Conservation (phyloP, 37 sponge, comb jelly and placozoan species). For the Spongia lamella region DNA sequence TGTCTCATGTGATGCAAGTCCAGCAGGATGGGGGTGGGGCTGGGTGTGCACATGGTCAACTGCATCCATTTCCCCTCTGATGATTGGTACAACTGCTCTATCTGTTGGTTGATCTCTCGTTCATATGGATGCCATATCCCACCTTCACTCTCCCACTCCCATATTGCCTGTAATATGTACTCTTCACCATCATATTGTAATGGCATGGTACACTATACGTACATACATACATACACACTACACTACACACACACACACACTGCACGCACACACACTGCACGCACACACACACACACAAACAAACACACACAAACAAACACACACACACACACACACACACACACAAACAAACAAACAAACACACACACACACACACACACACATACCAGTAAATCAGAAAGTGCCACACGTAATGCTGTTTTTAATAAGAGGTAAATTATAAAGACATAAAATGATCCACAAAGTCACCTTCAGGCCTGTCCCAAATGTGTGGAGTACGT, state of each 20-base stretch:
- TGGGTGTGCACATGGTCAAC: constrained; percentile 70
- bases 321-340: too few species aligned
- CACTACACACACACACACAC: too few species aligned
- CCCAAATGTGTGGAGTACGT: constrained; percentile 46
- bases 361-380: neutral
- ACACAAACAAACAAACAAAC: too few species aligned
- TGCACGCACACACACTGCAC: too few species aligned
- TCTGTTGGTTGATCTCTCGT: constrained; percentile 68
- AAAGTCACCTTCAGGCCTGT: constrained; percentile 40
- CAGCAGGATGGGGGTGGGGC: constrained; percentile 74
- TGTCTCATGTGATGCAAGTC: constrained; percentile 77
- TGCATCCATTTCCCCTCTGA: constrained; percentile 74
- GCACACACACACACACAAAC: too few species aligned
- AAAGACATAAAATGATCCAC: too few species aligned
- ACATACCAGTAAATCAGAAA: too few species aligned
- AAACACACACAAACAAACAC: too few species aligned
- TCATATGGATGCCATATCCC: constrained; percentile 77
- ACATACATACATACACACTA: neutral
- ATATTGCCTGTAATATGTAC: constrained; percentile 54
- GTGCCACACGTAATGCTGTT: too few species aligned
- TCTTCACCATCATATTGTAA: neutral
- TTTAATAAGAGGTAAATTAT: too few species aligned
- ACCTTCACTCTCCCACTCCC: constrained; percentile 70
- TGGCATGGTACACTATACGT: neutral
- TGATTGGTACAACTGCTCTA: constrained; percentile 79